These are phyloP conservation scores for Heliconius himera DNA, from an alignment of 1,140 invertebrate species.

Conservation along the genomic window DNA sequence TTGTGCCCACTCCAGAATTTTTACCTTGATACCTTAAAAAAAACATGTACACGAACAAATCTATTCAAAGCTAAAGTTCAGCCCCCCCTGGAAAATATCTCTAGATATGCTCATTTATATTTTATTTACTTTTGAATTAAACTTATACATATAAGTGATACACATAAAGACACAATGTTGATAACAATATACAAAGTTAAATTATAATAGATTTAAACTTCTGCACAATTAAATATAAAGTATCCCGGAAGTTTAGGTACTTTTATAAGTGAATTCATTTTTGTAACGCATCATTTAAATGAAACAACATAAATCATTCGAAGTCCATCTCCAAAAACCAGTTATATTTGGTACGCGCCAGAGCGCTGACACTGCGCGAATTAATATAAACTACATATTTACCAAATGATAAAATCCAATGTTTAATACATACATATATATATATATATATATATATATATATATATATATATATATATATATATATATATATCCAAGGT, in stretches of 20 bases:
- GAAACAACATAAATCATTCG: background rate
- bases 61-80: too few relatives aligned
- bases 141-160: background rate
- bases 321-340: conserved; percentile 35
- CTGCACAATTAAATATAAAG: background rate
- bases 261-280: background rate
- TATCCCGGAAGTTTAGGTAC: background rate
- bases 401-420: background rate
- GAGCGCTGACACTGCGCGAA: conserved; percentile 16
- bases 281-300: background rate
- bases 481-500: background rate
- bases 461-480: background rate
- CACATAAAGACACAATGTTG: background rate
- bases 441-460: background rate
- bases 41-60: too few relatives aligned
- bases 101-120: background rate
- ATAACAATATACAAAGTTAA: background rate
- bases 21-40: too few relatives aligned
- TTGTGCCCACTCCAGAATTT: too few relatives aligned
- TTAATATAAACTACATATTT: background rate
- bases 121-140: background rate
- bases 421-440: background rate
- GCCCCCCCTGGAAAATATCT: too few relatives aligned
- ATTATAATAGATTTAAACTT: background rate
- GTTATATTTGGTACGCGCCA: conserved; percentile 43